phyloP scores from a whole-genome alignment of 1,140 invertebrate species.

The Musca domestica region DNA sequence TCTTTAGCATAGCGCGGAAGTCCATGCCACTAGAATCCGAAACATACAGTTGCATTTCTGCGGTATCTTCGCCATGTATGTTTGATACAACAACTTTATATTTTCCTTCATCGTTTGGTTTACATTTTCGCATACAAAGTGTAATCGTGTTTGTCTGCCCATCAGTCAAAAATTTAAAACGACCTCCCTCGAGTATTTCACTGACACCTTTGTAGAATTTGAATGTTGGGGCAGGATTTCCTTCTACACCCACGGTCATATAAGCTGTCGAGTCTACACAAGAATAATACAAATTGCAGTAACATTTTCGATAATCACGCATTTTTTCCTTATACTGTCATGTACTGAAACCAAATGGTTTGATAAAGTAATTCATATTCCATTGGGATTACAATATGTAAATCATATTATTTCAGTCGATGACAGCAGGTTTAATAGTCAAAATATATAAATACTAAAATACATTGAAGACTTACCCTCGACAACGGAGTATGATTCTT shows the following conservation, averaged over 20 bases:
- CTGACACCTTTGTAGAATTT: conserved; percentile 92
- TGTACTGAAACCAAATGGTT: too few relatives aligned
- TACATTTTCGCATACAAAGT: conserved; percentile 92
- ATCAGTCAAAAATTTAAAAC: conserved; percentile 89
- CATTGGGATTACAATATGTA: too few relatives aligned
- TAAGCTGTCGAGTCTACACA: conserved; percentile 80
- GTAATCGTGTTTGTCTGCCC: conserved; percentile 86
- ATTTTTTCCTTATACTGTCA: too few relatives aligned
- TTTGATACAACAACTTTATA: conserved; percentile 93
- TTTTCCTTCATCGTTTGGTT: conserved; percentile 95
- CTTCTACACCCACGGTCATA: conserved; percentile 84
- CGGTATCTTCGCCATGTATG: conserved; percentile 89
- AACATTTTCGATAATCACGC: too few relatives aligned
- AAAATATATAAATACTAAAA: background rate
- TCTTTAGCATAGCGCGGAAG: conserved; percentile 96
- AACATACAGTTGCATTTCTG: conserved; percentile 93
- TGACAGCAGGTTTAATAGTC: too few relatives aligned
- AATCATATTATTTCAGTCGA: too few relatives aligned
- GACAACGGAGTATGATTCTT: conserved; percentile 86
- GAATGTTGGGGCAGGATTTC: conserved; percentile 90
- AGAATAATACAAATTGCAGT: too few relatives aligned
- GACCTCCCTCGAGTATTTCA: conserved; percentile 88
- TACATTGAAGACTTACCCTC: conserved; percentile 66
- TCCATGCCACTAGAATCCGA: conserved; percentile 97
- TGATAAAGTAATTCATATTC: too few relatives aligned